Percentiles rank a stretch among this genome's conserved stretches.
These are phyloP conservation scores for Sphyrna mokarran DNA, from an alignment of 2,113 vertebrate species.

Conservation along the genomic window DNA sequence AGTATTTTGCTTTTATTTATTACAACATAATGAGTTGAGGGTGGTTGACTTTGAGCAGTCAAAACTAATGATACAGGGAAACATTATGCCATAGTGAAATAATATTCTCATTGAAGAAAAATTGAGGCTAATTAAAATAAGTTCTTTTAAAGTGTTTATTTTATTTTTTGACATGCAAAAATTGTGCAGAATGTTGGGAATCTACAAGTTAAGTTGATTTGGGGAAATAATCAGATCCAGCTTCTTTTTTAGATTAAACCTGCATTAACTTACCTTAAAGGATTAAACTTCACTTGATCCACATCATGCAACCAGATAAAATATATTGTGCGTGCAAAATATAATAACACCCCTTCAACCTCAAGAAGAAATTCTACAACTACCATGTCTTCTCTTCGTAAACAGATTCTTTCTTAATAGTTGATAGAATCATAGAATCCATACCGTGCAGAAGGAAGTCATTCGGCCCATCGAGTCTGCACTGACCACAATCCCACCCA, in stretches of 20 bases:
- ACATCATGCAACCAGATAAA: neutral
- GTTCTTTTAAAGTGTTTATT: neutral
- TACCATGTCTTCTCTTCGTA: neutral
- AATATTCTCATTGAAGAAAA: neutral
- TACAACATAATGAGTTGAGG: neutral
- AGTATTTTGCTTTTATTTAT: too few relatives aligned
- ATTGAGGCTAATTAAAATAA: too few relatives aligned
- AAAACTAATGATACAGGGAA: neutral
- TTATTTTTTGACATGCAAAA: neutral
- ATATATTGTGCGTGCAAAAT: neutral
- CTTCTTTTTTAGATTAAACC: neutral
- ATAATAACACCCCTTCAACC: neutral
- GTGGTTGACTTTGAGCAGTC: neutral
- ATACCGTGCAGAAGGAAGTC: too few relatives aligned
- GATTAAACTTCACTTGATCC: too few relatives aligned
- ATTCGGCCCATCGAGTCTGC: too few relatives aligned
- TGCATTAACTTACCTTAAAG: neutral
- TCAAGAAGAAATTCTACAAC: neutral
- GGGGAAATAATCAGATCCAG: neutral
- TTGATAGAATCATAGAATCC: too few relatives aligned
- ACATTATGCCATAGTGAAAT: neutral
- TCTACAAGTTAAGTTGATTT: neutral
- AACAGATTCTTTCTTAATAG: too few relatives aligned
- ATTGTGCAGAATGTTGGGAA: neutral
- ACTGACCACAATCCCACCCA: too few relatives aligned